These are phyloP conservation scores for Megastigmus dorsalis DNA, from an alignment of 2,888 invertebrate genomes.

Conservation along the genomic window DNA sequence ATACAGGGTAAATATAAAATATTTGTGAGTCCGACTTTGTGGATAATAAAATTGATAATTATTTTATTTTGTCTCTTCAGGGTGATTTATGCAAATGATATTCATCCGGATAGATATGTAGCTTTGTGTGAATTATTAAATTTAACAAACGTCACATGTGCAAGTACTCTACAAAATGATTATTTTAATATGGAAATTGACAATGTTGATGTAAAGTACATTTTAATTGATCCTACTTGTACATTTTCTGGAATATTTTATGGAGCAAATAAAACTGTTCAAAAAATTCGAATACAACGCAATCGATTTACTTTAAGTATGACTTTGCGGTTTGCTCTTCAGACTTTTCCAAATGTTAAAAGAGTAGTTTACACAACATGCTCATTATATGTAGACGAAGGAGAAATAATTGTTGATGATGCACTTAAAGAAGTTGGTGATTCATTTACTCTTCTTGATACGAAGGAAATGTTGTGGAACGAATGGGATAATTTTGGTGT, in stretches of 20 bases:
- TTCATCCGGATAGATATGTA: conserved; percentile 80
- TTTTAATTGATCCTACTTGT: conserved; percentile 96
- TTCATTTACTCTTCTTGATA: conserved; percentile 79
- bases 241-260: conserved; percentile 82
- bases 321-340: conserved; percentile 90
- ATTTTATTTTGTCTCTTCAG: conserved; percentile 74
- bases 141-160: conserved; percentile 81
- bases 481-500: conserved; percentile 84
- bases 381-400: conserved; percentile 91
- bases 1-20: conserved; percentile 78
- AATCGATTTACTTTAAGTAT: conserved; percentile 67
- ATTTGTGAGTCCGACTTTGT: background rate
- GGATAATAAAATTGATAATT: background rate
- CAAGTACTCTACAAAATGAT: conserved; percentile 82
- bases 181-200: conserved; percentile 80
- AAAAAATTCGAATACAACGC: background rate
- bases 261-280: background rate
- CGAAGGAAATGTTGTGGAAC: conserved; percentile 78
- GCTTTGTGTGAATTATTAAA: conserved; percentile 81
- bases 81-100: conserved; percentile 88
- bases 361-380: conserved; percentile 97
- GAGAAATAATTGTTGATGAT: conserved; percentile 90
- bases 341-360: conserved; percentile 87
- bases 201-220: conserved; percentile 85
- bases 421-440: conserved; percentile 74